Conservation (phyloP, 1,140 invertebrate species). For the Mamestra configurata region DNA sequence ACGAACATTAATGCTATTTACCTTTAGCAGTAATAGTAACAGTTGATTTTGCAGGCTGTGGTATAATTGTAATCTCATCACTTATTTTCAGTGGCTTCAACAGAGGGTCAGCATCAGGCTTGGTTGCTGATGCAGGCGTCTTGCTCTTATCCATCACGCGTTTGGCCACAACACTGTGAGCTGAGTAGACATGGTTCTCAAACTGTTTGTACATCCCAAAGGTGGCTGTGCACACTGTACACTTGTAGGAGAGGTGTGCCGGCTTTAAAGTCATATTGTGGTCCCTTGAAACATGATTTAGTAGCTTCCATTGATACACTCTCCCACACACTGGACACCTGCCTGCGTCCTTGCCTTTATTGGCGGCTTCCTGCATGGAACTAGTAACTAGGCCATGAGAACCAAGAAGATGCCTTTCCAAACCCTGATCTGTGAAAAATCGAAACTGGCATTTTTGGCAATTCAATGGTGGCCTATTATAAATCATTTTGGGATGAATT, state of each 20-base stretch:
- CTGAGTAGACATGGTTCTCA: constrained; percentile 97
- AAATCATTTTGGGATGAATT: constrained; percentile 98
- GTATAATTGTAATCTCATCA: constrained; percentile 97
- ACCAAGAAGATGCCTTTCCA: constrained; percentile 97
- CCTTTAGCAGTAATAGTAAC: constrained; percentile 82
- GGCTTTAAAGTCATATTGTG: constrained; percentile 97
- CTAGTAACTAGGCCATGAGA: constrained; percentile 98
- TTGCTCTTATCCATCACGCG: constrained; percentile 94
- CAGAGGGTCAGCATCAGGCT: constrained; percentile 90
- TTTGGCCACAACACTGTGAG: constrained; percentile 96
- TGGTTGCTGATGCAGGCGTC: constrained; percentile 73
- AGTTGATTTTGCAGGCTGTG: constrained; percentile 91
- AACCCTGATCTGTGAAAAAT: constrained; percentile 93
- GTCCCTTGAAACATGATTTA: constrained; percentile 97
- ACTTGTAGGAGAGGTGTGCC: constrained; percentile 97
- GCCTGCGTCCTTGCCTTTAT: constrained; percentile 97
- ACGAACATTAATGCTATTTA: constrained; percentile 77
- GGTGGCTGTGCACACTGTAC: constrained; percentile 97
- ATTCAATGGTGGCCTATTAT: constrained; percentile 97
- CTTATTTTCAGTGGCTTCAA: constrained; percentile 96
- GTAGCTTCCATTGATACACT: constrained; percentile 97
- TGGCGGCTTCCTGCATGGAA: constrained; percentile 98
- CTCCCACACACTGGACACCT: constrained; percentile 97
- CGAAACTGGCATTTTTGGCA: constrained; percentile 94
- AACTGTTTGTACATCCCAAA: constrained; percentile 99